Conservation (phyloP, 2,113 vertebrate species). For the Dipodomys spectabilis region DNA sequence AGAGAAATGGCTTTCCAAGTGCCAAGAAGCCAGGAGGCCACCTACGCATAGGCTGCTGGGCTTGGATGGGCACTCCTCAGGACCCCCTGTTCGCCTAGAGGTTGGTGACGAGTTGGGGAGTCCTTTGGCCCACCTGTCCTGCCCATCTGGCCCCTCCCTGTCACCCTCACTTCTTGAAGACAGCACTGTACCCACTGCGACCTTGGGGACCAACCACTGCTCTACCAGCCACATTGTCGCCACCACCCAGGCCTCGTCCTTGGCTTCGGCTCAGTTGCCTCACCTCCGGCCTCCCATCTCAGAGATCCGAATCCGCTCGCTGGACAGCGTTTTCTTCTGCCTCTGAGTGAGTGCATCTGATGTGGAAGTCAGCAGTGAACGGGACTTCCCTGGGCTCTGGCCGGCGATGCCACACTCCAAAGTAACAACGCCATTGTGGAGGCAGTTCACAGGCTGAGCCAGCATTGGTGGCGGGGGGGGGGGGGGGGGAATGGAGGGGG, state of each 20-base stretch:
- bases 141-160: too few species aligned
- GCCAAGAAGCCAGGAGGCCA: accelerated
- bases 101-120: too few species aligned
- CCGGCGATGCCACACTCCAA: not conserved
- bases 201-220: accelerated
- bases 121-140: too few species aligned
- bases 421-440: accelerated
- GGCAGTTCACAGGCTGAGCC: not conserved
- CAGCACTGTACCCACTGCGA: accelerated
- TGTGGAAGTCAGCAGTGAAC: too few species aligned
- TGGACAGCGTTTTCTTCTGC: too few species aligned
- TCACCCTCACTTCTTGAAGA: too few species aligned
- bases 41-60: not conserved
- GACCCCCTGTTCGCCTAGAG: accelerated
- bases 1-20: not conserved
- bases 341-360: too few species aligned
- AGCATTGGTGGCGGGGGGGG: accelerated
- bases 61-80: not conserved
- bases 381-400: too few species aligned
- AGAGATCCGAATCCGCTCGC: not conserved
- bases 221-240: not conserved
- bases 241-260: not conserved
- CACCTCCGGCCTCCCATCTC: too few species aligned
- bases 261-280: accelerated
- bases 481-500: too few species aligned